A percentile compares a stretch with the other conserved stretches of the same genome.
Evolutionary conservation across 2,797 vertebrate species (phyloP).

Genomic region (Ctenopoma kingsleyae): DNA sequence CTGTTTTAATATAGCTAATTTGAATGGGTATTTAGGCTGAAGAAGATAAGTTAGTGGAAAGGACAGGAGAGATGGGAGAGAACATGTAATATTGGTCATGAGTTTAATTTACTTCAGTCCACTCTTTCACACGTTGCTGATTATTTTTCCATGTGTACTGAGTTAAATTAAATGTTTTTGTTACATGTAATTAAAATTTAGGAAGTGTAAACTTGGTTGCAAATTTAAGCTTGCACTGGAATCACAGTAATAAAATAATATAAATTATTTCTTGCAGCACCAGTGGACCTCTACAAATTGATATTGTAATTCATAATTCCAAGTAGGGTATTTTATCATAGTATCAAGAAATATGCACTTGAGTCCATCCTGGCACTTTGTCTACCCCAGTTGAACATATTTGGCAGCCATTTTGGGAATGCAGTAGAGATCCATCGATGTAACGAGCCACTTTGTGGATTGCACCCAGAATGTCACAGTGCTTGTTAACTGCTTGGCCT

Average conservation of each 20-base stretch:
- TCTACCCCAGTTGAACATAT: constrained; percentile 73
- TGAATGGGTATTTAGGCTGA: constrained; percentile 11
- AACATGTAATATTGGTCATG: constrained; percentile 35
- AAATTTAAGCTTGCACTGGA: constrained; percentile 9
- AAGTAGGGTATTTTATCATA: constrained; percentile 24
- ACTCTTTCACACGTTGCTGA: constrained; percentile 1
- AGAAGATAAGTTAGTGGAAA: constrained; percentile 14
- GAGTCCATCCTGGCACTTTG: constrained; percentile 73
- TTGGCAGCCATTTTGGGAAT: constrained; percentile 83
- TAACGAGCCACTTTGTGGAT: constrained; percentile 79
- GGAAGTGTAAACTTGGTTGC: constrained; percentile 19
- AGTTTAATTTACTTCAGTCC: constrained; percentile 35
- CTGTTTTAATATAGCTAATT: constrained; percentile 9
- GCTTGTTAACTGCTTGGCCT: constrained; percentile 76
- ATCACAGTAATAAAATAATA: neutral
- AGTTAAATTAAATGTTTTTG: constrained; percentile 6
- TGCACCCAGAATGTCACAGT: constrained; percentile 76
- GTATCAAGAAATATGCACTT: constrained; percentile 50
- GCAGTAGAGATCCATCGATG: constrained; percentile 76
- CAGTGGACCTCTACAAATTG: constrained; percentile 7
- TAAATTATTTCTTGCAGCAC: constrained; percentile 8
- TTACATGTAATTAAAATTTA: constrained; percentile 9
- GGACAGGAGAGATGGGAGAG: constrained; percentile 30
- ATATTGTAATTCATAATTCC: constrained; percentile 25
- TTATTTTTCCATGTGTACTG: constrained; percentile 10